Conservation (phyloP, 2,113 vertebrate genomes). For the Tretioscincus oriximinensis region DNA sequence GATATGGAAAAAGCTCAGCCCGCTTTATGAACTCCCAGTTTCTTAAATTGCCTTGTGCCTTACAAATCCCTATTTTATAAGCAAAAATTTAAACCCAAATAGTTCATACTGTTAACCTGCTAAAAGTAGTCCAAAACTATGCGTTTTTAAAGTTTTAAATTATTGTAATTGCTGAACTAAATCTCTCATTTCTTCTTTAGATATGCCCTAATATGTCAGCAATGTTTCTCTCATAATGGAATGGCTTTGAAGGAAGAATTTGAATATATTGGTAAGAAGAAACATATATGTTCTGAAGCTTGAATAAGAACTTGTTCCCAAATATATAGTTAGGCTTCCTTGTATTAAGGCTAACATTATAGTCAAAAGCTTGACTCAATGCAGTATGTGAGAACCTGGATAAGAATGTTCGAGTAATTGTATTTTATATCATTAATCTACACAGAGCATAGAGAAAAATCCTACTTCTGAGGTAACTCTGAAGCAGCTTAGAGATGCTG, state of each 20-base stretch:
- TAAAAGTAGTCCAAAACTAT: neutral
- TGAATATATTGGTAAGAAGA: slow-evolving; percentile 94
- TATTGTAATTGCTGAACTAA: slow-evolving; percentile 5
- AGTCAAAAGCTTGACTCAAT: too few relatives aligned
- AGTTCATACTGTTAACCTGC: neutral
- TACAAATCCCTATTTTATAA: too few relatives aligned
- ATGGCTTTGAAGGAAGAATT: slow-evolving; percentile 99
- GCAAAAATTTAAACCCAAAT: too few relatives aligned
- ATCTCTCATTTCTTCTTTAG: slow-evolving; percentile 69
- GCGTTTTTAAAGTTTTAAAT: neutral
- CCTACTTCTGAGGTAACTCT: too few relatives aligned
- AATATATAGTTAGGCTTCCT: neutral
- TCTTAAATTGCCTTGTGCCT: too few relatives aligned
- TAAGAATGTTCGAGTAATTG: neutral
- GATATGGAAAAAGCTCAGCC: neutral
- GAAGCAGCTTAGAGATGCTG: too few relatives aligned
- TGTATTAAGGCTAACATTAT: slow-evolving; percentile 17
- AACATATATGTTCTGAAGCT: slow-evolving; percentile 12
- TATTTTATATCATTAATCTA: neutral
- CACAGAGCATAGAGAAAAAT: neutral
- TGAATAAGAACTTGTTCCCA: neutral
- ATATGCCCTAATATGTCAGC: slow-evolving; percentile 97
- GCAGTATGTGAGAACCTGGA: too few relatives aligned
- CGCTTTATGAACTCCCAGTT: too few relatives aligned
- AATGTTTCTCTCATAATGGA: slow-evolving; percentile 97